Conservation (phyloP, 2,888 invertebrate genomes). For the Marronus borbonicus region DNA sequence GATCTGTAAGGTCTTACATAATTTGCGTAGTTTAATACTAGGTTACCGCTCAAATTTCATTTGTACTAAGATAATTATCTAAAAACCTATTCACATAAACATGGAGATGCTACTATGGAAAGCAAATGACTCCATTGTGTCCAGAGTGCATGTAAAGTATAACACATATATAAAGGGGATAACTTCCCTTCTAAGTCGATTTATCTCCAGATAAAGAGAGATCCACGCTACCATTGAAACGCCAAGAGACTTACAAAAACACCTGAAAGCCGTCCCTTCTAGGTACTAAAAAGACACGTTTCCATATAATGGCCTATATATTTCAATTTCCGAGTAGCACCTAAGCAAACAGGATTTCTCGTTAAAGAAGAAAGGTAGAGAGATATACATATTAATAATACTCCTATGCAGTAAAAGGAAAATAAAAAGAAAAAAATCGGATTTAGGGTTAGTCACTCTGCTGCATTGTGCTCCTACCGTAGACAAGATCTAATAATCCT, state of each 20-base stretch:
- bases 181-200: conserved; percentile 10
- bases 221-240: conserved; percentile 1
- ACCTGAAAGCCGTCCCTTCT: conserved; percentile 1
- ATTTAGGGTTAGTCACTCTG: conserved; percentile 10
- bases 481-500: conserved; percentile 33
- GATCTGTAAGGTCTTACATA: too few relatives aligned
- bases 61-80: too few relatives aligned
- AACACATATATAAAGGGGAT: background rate
- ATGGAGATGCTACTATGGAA: too few relatives aligned
- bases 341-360: conserved; percentile 14
- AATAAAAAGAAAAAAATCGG: conserved; percentile 6
- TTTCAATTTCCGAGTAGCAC: conserved; percentile 44
- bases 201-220: conserved; percentile 9
- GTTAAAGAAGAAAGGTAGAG: background rate
- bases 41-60: too few relatives aligned
- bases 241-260: background rate
- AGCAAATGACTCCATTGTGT: too few relatives aligned
- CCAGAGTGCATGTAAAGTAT: too few relatives aligned
- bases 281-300: background rate
- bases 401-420: background rate
- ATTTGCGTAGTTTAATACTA: too few relatives aligned
- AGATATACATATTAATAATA: background rate
- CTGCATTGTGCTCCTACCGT: background rate
- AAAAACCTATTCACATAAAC: too few relatives aligned
- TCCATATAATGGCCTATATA: conserved; percentile 35